phyloP scores from a whole-genome alignment of 2,113 vertebrate species.

The Ailuropoda melanoleuca region DNA sequence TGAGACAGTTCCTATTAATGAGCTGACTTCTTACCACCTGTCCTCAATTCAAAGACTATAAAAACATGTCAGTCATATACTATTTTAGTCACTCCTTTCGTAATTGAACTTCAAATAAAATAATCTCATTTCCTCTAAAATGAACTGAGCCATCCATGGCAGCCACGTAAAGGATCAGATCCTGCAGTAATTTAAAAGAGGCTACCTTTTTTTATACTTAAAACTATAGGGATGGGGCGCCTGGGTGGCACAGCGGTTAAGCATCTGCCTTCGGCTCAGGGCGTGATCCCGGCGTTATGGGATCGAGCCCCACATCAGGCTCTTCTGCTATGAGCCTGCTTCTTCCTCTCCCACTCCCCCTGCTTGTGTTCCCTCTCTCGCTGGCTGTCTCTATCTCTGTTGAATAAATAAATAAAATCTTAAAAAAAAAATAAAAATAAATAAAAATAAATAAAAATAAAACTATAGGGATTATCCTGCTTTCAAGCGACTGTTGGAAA shows the following conservation, averaged over 20 bases:
- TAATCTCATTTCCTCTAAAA: background rate
- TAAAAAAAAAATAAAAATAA: no score
- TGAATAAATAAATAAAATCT: no score
- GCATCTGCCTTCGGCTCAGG: no score
- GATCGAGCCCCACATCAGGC: no score
- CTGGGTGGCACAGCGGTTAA: no score
- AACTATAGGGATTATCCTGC: background rate
- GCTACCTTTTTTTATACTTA: background rate
- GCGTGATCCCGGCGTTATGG: no score
- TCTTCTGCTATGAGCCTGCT: no score
- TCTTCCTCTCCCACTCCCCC: no score
- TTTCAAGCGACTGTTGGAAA: background rate
- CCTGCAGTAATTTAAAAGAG: background rate
- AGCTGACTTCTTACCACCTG: background rate
- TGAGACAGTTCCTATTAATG: background rate
- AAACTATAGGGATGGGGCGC: background rate
- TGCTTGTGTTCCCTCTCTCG: no score
- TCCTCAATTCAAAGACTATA: background rate
- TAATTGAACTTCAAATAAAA: background rate
- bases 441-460: no score
- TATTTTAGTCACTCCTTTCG: background rate
- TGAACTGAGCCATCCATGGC: background rate
- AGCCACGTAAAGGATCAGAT: background rate
- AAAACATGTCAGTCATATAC: background rate
- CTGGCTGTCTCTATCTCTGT: no score